Conservation (phyloP, 2,113 vertebrate species). For the Daboia siamensis region DNA sequence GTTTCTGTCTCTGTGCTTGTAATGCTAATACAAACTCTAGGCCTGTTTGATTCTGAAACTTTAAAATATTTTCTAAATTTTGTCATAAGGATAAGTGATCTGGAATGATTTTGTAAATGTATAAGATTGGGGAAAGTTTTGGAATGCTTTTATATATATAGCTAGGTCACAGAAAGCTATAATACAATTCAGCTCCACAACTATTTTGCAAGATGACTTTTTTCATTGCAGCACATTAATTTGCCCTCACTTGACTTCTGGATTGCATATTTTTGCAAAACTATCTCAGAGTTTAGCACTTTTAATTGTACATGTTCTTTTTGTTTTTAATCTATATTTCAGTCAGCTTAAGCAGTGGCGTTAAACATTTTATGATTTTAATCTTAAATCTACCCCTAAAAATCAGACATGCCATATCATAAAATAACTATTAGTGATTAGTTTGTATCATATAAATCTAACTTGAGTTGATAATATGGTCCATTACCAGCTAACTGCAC, state of each 20-base stretch:
- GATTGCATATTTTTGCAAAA: background rate
- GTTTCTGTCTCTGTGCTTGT: no score
- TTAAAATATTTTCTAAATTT: background rate
- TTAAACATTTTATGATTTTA: conserved; percentile 79
- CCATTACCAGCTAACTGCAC: conserved; percentile 87
- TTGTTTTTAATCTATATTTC: conserved; percentile 58
- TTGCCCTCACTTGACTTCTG: conserved; percentile 29
- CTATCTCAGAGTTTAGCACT: conserved; percentile 28
- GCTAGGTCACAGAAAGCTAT: background rate
- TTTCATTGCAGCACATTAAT: background rate
- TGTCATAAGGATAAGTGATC: background rate
- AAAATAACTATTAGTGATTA: conserved; percentile 87
- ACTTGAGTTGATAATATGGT: conserved; percentile 87
- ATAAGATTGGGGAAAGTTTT: background rate
- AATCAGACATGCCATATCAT: conserved; percentile 75
- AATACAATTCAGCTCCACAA: background rate
- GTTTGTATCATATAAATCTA: conserved; percentile 85
- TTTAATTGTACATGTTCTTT: conserved; percentile 55
- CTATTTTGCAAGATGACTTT: background rate
- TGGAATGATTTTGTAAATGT: background rate
- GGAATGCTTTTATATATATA: background rate
- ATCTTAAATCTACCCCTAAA: conserved; percentile 73
- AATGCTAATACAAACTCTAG: background rate
- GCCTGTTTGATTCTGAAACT: background rate
- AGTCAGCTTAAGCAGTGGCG: conserved; percentile 64